Conservation (phyloP, 2,797 vertebrate genomes). For the Gephyroberyx darwinii region DNA sequence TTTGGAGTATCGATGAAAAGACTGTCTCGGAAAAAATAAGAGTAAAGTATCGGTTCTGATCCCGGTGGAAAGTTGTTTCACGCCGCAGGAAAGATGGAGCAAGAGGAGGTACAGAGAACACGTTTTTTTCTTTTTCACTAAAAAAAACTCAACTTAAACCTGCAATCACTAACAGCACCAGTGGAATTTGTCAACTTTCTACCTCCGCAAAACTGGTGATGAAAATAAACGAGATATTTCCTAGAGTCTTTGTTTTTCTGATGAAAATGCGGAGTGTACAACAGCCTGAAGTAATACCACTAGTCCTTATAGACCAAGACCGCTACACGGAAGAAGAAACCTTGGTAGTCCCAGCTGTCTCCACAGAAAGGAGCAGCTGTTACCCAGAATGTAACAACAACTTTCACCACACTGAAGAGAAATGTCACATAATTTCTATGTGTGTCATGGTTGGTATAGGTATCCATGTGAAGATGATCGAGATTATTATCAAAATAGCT, state of each 20-base stretch:
- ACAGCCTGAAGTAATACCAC: no score
- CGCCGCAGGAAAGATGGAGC: conserved; percentile 41
- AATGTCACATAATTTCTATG: neutral
- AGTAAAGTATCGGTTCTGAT: neutral
- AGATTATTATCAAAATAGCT: no score
- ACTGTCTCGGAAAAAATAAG: neutral
- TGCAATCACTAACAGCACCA: no score
- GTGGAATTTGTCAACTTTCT: no score
- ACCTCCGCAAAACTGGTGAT: no score
- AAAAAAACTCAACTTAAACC: no score
- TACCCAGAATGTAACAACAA: conserved; percentile 23
- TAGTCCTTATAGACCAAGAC: no score
- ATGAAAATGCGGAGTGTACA: no score
- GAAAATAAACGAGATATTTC: no score
- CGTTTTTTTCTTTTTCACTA: neutral
- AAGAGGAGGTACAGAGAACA: conserved; percentile 40
- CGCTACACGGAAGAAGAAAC: no score
- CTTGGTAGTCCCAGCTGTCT: conserved; percentile 29
- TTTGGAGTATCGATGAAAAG: neutral
- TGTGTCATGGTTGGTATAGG: neutral
- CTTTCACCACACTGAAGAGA: neutral
- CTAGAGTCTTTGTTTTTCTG: no score
- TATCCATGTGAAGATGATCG: no score
- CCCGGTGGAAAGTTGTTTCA: neutral
- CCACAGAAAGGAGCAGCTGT: conserved; percentile 29